Conservation (phyloP, 2,797 vertebrate genomes). For the Eremophila alpestris region DNA sequence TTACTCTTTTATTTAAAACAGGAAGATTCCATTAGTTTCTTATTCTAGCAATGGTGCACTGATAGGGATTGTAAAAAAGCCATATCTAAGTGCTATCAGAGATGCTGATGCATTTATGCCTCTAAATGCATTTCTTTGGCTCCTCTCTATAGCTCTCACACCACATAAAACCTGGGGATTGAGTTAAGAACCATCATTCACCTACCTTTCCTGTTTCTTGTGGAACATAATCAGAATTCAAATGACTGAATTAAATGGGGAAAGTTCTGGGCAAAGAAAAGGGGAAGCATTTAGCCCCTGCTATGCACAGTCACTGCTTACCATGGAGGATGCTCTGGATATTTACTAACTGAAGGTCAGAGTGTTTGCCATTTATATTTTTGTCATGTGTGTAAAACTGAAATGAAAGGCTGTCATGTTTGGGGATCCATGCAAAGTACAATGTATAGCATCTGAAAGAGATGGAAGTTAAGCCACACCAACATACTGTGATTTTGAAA, state of each 20-base stretch:
- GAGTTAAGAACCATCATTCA: neutral
- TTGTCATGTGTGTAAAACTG: neutral
- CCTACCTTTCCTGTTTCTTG: neutral
- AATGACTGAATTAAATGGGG: neutral
- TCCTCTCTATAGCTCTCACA: neutral
- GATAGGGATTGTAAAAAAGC: neutral
- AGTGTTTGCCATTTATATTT: neutral
- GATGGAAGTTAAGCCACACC: neutral
- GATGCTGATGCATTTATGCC: neutral
- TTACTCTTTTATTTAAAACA: neutral
- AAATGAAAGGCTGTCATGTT: neutral
- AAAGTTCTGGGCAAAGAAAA: neutral
- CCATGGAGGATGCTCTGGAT: neutral
- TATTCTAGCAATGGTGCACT: neutral
- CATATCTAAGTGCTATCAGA: neutral
- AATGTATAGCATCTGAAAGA: neutral
- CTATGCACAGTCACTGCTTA: accelerated
- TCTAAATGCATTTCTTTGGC: neutral
- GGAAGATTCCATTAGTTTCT: neutral
- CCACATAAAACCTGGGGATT: neutral
- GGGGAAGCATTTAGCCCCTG: neutral
- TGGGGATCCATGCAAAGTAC: neutral
- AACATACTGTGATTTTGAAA: neutral
- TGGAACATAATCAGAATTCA: neutral
- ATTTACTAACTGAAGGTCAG: neutral